Conservation (phyloP, 2,888 invertebrate genomes). For the Dicyrtoma fusca region DNA sequence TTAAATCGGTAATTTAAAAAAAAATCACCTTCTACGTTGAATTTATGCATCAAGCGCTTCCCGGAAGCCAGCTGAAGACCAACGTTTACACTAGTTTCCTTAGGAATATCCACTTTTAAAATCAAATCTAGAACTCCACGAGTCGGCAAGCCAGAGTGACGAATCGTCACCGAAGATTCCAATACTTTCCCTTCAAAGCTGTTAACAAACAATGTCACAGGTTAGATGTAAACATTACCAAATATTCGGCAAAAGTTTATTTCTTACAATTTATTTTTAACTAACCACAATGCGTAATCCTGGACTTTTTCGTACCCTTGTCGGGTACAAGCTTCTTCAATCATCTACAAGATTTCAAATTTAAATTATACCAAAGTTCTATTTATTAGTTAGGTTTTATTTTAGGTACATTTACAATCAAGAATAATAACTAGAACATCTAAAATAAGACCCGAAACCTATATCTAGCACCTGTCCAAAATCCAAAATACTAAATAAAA, state of each 20-base stretch:
- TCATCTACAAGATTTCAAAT: slow-evolving; percentile 67
- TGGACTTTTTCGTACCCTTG: slow-evolving; percentile 65
- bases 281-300: not conserved
- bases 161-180: slow-evolving; percentile 60
- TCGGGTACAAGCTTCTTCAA: slow-evolving; percentile 84
- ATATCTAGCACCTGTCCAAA: too few species aligned
- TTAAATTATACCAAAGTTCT: too few species aligned
- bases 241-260: too few species aligned
- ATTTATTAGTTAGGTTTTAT: too few species aligned
- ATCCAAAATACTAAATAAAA: too few species aligned
- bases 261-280: too few species aligned
- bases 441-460: too few species aligned
- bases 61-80: slow-evolving; percentile 79
- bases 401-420: too few species aligned
- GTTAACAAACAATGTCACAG: too few species aligned
- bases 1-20: not conserved
- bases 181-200: not conserved
- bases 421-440: too few species aligned
- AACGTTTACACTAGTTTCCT: slow-evolving; percentile 70
- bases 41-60: slow-evolving; percentile 66
- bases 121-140: slow-evolving; percentile 86
- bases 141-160: slow-evolving; percentile 85
- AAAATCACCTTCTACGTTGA: slow-evolving; percentile 62
- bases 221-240: too few species aligned
- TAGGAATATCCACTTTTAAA: slow-evolving; percentile 68